Conservation (phyloP, 64 coral and sea anemone genomes). For the Acropora yongei region DNA sequence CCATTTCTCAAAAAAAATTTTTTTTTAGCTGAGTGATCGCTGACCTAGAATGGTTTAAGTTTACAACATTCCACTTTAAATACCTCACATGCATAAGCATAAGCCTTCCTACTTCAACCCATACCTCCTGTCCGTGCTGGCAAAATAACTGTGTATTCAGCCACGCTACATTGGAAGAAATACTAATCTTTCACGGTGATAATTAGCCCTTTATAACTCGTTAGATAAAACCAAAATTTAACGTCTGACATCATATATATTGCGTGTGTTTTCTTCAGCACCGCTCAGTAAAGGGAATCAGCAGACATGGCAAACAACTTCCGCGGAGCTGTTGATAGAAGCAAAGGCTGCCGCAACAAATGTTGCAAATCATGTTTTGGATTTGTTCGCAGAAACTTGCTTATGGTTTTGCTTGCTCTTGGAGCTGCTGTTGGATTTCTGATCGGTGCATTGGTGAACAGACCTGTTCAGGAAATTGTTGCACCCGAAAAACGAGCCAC, state of each 20-base stretch:
- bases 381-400: conserved; percentile 60
- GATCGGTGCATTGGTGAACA: conserved; percentile 59
- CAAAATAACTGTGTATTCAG: too few relatives aligned
- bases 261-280: background rate
- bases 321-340: background rate
- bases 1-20: too few relatives aligned
- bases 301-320: conserved; percentile 15
- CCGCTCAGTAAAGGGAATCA: background rate
- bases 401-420: conserved; percentile 61
- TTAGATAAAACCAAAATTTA: too few relatives aligned
- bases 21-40: too few relatives aligned
- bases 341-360: background rate
- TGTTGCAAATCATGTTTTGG: conserved; percentile 33
- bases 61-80: too few relatives aligned
- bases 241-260: background rate
- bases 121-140: too few relatives aligned
- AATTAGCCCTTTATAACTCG: too few relatives aligned
- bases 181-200: too few relatives aligned
- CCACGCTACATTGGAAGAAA: too few relatives aligned
- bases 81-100: too few relatives aligned
- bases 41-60: too few relatives aligned
- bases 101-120: too few relatives aligned
- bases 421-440: conserved; percentile 77
- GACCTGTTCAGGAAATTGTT: conserved; percentile 59
- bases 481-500: conserved; percentile 59